phyloP scores from a whole-genome alignment of 2,888 invertebrate species.

The Bellardia bayeri region DNA sequence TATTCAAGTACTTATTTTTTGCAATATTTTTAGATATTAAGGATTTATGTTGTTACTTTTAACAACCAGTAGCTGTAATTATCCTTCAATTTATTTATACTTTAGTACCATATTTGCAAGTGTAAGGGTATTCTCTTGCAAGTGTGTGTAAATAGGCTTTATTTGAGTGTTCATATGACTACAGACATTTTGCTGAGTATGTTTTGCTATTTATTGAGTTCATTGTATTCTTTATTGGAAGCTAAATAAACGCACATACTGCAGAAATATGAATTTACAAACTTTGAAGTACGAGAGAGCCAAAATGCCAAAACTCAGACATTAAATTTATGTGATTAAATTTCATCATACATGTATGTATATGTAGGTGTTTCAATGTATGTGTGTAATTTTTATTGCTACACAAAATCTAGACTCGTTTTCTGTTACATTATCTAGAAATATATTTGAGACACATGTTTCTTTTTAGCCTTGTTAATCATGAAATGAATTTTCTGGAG shows the following conservation, averaged over 20 bases:
- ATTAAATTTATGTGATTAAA: too few species aligned
- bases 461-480: too few species aligned
- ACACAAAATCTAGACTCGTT: too few species aligned
- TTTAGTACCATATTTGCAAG: not conserved
- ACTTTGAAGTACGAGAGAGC: not conserved
- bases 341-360: too few species aligned
- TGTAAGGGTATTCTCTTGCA: not conserved
- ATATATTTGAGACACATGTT: too few species aligned
- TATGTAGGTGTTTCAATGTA: too few species aligned
- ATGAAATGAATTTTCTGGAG: too few species aligned
- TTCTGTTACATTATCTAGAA: too few species aligned
- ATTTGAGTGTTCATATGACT: not conserved
- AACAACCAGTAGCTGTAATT: slow-evolving; percentile 5
- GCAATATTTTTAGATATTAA: not conserved
- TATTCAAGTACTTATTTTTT: not conserved
- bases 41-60: not conserved
- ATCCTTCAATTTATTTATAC: not conserved
- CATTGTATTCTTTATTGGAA: slow-evolving; percentile 36
- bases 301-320: too few species aligned
- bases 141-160: not conserved
- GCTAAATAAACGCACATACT: not conserved
- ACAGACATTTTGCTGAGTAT: not conserved
- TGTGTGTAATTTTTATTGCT: too few species aligned
- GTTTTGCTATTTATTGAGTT: slow-evolving; percentile 18
- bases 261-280: not conserved